Base-by-base conservation (phyloP, 2,888 invertebrate genomes). In the Drosophila tanythrix region DNA sequence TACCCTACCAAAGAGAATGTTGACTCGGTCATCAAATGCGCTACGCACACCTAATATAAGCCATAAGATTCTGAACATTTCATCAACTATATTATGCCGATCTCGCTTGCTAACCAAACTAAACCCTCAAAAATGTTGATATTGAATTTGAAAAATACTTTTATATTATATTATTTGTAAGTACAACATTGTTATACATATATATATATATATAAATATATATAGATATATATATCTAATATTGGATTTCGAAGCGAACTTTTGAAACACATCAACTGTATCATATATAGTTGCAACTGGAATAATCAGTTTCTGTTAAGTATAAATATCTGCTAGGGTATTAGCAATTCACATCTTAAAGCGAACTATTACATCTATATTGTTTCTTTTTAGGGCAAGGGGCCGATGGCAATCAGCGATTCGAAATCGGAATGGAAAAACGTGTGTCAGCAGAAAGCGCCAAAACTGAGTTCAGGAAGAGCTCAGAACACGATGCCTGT, bases 361-460 rank as follows among this genome's bases (percentile, higher is more conserved):
- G 6, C n/a, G 7, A 2, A 56, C 56, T 38, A 18, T 56, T n/a
- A 3, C 7, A 38, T 38, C 56, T 56, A 8, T 40, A 10, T 57
- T 31, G 29, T 18, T 10, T 15, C 29, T 13, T 29, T 29, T 21
- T 18, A 10, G 10, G 6, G 57, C 57, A 25, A 15, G 43, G 43
- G 43, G 11, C 43, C 40, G 52, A 48, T 79, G 73, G 85, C 85
- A 83, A 83, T 83, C 85, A 88, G 74, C 74, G 67, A 73, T 55
- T 62, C 57, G 79, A 74, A 73, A 74, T 69, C 69, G 77, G 57
- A 61, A 67, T 67, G 58, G 56, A 60, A 70, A 78, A 78, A 62
- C 76, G 74, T 82, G 84, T 81, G 76, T 84, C 79, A 88, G 85
- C 84, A 79, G 48, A 85, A 77, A 82, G 64, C 40, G 40, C 21